A percentile compares a stretch with the other conserved stretches of the same genome.
phyloP scores from a whole-genome alignment of 2,888 invertebrate genomes.

The Psylliodes chrysocephalus region DNA sequence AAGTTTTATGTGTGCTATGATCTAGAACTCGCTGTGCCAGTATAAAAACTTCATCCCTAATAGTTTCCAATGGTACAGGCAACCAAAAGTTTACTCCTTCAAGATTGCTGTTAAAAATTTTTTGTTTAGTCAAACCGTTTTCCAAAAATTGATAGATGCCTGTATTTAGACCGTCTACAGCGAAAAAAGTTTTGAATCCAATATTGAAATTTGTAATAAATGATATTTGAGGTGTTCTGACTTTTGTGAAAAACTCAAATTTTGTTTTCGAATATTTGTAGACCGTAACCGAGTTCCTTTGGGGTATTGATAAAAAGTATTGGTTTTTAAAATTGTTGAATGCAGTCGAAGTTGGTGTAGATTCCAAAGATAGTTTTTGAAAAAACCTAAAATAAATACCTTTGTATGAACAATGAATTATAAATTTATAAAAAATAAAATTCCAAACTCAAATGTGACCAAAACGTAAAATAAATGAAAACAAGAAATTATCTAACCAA shows the following conservation, averaged over 20 bases:
- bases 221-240: constrained; percentile 51
- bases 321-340: constrained; percentile 49
- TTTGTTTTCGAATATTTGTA: constrained; percentile 51
- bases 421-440: too few relatives aligned
- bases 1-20: constrained; percentile 53
- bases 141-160: constrained; percentile 57
- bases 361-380: constrained; percentile 53
- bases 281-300: constrained; percentile 51
- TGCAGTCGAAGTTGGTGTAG: constrained; percentile 52
- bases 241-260: constrained; percentile 51
- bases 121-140: constrained; percentile 47
- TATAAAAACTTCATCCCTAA: constrained; percentile 64
- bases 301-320: constrained; percentile 57
- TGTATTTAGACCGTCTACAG: constrained; percentile 57
- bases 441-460: too few relatives aligned
- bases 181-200: constrained; percentile 59
- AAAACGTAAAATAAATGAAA: too few relatives aligned
- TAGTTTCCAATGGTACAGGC: constrained; percentile 60
- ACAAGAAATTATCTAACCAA: too few relatives aligned
- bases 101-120: constrained; percentile 53
- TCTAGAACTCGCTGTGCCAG: constrained; percentile 60
- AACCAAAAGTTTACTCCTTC: constrained; percentile 58
- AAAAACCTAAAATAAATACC: constrained; percentile 42
- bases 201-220: constrained; percentile 58
- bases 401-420: too few relatives aligned